Base-by-base conservation (phyloP, 2,888 invertebrate genomes). In the Drosophila borealis region DNA sequence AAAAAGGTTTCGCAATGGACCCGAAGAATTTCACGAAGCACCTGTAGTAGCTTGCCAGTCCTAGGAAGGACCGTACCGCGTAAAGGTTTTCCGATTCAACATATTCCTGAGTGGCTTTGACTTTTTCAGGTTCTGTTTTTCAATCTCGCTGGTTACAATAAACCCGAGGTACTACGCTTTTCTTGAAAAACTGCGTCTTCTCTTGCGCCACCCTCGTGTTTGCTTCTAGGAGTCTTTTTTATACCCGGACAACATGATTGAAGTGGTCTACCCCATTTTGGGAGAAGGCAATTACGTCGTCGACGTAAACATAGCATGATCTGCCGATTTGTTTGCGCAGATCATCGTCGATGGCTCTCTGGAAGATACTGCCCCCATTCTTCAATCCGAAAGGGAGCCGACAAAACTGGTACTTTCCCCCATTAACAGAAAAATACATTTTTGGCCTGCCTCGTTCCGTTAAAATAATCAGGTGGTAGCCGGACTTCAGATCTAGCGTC, bases 261-360 rank as follows among this genome's bases (percentile, higher is more conserved):
- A 54, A 5, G 5, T 54, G 33, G 0, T 3, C 6, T 5, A 42
- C 3, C 19, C 33, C 8, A 9, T 13, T 17, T 13, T 54, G 13
- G 2, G 33, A 46, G 6, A 56, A 56, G 1, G 46, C 37, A 4
- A 56, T 46, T 17, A 17, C 2, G 17, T 17, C 17, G 17, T 17
- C 17, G 17, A 17, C 17, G 17, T 17, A 17, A 17, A 17, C 17
- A 17, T 17, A 17, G 17, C 17, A 17, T 17, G 17, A 17, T 17
- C 17, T 17, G 17, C 17, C 17, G 9, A 50, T 60, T n/a, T 60
- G 44, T 11, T 59, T 49, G 44, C 44, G 36, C 11, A 57, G 11
- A 2, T 50, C 34, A 19, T 50, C 37, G 13, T 50, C 36, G 9
- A 50, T 37, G 19, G 37, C 21, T 37, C 50, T 50, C 37, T 50